Base-by-base conservation (phyloP, 1,140 invertebrate genomes). In the Anastatus disparis region DNA sequence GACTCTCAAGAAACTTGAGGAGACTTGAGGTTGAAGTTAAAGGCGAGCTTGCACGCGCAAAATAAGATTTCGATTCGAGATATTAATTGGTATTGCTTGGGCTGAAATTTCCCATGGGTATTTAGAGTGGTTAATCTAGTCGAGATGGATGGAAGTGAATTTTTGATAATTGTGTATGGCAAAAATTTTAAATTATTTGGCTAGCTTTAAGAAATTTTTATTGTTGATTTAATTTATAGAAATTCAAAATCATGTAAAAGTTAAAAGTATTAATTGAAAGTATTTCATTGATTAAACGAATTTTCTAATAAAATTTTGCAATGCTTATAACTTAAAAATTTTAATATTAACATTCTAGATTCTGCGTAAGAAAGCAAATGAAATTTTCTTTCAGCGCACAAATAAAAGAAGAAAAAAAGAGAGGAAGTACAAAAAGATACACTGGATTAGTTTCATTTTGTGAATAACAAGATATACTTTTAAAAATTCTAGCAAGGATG, bases 1-100 rank as follows among this genome's bases (percentile, higher is more conserved):
- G 65, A 59, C 35, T 48, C 1, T 31, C n/a, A 17, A 29, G 27
- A 53, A 35, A 69, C 70, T 59, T 29, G 69, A n/a, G 63, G 22
- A 38, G 48, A 67, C 68, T 42, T n/a, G n/a, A n/a, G n/a, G n/a
- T n/a, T n/a, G n/a, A n/a, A n/a, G 56, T 66, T 70, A 65, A 61
- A 59, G 62, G 72, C 64, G 72, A 65, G 65, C 77, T n/a, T n/a
- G n/a, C n/a, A 74, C 74, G 58, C 73, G 72, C 75, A 72, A 80
- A 83, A 83, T 83, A 83, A 85, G 79, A 83, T 82, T 83, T 77
- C 81, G 80, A 85, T 84, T 82, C 70, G 67, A 63, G 73, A 79
- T 77, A 85, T 84, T 84, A 84, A 85, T 84, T 85, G 82, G 77
- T 71, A 75, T 66, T 61, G 71, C 31, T 20, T n/a, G n/a, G n/a